These are phyloP conservation scores for Perca flavescens DNA, from an alignment of 2,113 vertebrate genomes.

Conservation along the genomic window DNA sequence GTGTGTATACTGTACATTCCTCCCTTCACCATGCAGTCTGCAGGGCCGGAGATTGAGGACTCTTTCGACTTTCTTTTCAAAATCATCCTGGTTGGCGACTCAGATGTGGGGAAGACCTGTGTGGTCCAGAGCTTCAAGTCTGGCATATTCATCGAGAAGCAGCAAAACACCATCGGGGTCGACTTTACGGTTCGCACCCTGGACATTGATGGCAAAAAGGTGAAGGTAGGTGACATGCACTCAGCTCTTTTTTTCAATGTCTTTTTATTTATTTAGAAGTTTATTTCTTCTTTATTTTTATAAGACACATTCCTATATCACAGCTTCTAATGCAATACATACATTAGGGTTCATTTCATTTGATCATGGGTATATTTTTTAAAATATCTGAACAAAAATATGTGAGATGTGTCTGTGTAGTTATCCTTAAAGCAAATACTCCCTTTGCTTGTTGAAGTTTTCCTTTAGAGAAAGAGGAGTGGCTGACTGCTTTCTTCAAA, in stretches of 20 bases:
- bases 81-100: slow-evolving; percentile 96
- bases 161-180: slow-evolving; percentile 97
- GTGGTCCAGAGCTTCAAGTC: slow-evolving; percentile 95
- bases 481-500: neutral
- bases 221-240: slow-evolving; percentile 86
- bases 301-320: neutral
- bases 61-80: slow-evolving; percentile 95
- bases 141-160: slow-evolving; percentile 89
- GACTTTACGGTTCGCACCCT: slow-evolving; percentile 95
- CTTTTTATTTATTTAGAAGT: neutral
- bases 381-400: neutral
- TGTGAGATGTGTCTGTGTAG: neutral
- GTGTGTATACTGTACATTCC: slow-evolving; percentile 11
- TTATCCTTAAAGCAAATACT: slow-evolving; percentile 11
- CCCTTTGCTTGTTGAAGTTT: neutral
- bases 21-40: slow-evolving; percentile 84
- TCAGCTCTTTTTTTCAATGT: too few species aligned
- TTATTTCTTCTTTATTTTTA: neutral
- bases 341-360: neutral
- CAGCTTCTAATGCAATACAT: neutral
- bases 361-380: neutral
- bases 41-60: slow-evolving; percentile 84
- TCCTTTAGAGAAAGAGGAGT: slow-evolving; percentile 23
- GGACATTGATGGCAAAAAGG: slow-evolving; percentile 92
- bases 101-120: slow-evolving; percentile 96